Conservation (phyloP, 2,797 vertebrate genomes). For the Urophycis tenuis region DNA sequence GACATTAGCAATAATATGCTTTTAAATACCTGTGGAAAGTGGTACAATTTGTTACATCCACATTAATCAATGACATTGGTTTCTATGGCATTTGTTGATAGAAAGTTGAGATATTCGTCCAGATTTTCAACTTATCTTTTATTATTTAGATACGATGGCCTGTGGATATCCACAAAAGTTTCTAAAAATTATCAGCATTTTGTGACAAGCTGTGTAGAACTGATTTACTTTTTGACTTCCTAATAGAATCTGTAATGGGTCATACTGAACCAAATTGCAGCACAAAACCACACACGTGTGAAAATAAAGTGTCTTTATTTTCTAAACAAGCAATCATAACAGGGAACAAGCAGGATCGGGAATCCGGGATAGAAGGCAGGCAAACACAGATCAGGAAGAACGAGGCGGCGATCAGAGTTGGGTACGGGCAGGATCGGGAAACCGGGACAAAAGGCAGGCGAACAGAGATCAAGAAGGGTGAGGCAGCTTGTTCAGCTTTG, state of each 20-base stretch:
- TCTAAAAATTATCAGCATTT: background rate
- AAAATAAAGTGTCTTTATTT: no score
- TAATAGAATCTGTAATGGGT: background rate
- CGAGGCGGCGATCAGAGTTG: no score
- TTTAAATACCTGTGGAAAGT: conserved; percentile 1
- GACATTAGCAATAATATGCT: conserved; percentile 10
- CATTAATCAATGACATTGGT: background rate
- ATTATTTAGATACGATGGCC: background rate
- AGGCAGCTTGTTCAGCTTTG: no score
- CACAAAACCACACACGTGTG: no score
- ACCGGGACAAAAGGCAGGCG: no score
- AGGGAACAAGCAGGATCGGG: no score
- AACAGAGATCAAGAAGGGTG: no score
- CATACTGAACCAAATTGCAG: no score
- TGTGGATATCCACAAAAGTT: background rate
- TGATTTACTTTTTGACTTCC: background rate
- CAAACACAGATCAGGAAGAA: no score
- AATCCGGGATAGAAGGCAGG: no score
- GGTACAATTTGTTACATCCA: background rate
- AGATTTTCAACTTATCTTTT: background rate
- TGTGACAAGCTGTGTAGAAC: background rate
- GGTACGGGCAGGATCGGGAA: no score
- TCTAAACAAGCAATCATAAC: no score
- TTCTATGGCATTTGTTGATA: background rate
- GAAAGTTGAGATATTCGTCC: background rate